Base-by-base conservation (phyloP, 2,113 vertebrate species). In the Barbus barbus region DNA sequence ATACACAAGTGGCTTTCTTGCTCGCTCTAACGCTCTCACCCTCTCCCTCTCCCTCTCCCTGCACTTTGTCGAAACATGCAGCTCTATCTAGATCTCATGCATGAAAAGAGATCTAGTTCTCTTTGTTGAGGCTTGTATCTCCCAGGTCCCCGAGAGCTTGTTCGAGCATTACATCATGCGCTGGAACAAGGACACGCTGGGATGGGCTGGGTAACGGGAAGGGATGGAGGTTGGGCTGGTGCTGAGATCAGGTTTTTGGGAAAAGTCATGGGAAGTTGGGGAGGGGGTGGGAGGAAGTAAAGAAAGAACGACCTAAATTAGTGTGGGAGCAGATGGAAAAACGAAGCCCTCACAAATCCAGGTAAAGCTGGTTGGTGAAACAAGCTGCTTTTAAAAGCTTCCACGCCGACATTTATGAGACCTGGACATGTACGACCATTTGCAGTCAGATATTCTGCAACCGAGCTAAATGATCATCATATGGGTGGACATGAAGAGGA, bases 91-190 rank as follows among this genome's bases (percentile, higher is more conserved):
- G 87, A 93, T 93, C 89, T 92, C 86, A 89, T 92, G 90, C 91
- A 90, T 90, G 90, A 93, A 92, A 88, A 91, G 90, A 90, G 89
- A 84, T 90, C 90, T 93, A 89, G 87, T 87, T 88, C 89, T 88
- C 90, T 92, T 88, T 93, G 93, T 94, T 92, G 86, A 91, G 92
- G 89, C 92, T 93, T 92, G 93, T 92, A 92, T 91, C 88, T 88
- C 87, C 88, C 78, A 2, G 86, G 89, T 92, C 90, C 88, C 80
- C 78, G 89, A 91, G 85, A 82, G 86, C 91, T 89, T 89, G 88
- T 89, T 91, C 71, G 38, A 91, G 92, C 91, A 94, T 94, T 92
- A 93, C 90, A 90, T 95, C 92, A 95, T 92, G 82, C 72, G 63
- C 87, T 87, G 83, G 88, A 92, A 92, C 90, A 93, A 91, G 90